Percentiles rank a stretch among this genome's conserved stretches.
phyloP scores from a whole-genome alignment of 2,113 vertebrate species.

The Caranx ignobilis region DNA sequence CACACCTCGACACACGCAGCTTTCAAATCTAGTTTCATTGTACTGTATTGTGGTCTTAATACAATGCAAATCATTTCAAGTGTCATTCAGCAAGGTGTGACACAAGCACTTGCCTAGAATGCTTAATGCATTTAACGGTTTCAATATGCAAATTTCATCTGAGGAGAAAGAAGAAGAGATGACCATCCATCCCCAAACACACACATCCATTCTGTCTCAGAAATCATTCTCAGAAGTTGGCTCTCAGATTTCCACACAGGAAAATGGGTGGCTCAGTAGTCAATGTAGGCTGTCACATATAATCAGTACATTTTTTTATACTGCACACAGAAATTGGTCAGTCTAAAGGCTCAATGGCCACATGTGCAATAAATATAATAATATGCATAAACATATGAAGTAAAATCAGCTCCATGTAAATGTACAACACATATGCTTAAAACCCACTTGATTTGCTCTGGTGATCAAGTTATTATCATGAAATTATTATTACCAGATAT shows the following conservation, averaged over 20 bases:
- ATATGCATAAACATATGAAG: too few species aligned
- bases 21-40: conserved; percentile 36
- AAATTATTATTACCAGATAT: not conserved
- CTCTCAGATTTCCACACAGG: not conserved
- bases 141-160: conserved; percentile 28
- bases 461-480: too few species aligned
- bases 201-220: not conserved
- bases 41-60: conserved; percentile 29
- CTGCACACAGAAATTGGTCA: too few species aligned
- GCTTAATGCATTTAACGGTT: not conserved
- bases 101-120: conserved; percentile 1
- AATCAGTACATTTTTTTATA: not conserved
- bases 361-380: not conserved
- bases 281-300: not conserved
- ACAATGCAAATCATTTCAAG: conserved; percentile 39
- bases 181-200: conserved; percentile 1
- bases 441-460: too few species aligned
- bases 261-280: not conserved
- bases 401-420: too few species aligned
- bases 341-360: not conserved
- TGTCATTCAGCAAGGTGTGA: conserved; percentile 44
- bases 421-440: too few species aligned
- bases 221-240: conserved; percentile 3
- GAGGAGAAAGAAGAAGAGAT: not conserved
- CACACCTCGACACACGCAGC: not conserved